These are phyloP conservation scores for Hemiprocne comata DNA, from an alignment of 2,113 vertebrate species.

Conservation along the genomic window DNA sequence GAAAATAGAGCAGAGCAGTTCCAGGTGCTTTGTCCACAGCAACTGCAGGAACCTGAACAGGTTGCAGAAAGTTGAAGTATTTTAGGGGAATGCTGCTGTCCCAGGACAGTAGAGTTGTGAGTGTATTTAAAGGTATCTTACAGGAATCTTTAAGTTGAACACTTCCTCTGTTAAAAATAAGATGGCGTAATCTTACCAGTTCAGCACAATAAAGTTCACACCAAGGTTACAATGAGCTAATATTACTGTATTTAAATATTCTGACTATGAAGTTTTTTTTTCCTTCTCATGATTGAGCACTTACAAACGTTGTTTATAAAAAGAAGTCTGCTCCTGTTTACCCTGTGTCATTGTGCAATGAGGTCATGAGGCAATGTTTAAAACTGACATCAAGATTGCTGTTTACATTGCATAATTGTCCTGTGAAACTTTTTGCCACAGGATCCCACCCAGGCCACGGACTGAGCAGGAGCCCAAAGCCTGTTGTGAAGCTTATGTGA, in stretches of 20 bases:
- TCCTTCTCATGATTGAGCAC: slow-evolving; percentile 11
- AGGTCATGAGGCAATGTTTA: not conserved
- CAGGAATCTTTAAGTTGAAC: not conserved
- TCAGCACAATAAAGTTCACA: not conserved
- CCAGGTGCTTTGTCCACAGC: not conserved
- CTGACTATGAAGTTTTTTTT: not conserved
- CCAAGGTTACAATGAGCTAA: not conserved
- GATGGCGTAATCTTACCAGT: not conserved
- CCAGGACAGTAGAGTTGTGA: not conserved
- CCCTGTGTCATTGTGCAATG: not conserved
- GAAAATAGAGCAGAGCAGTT: not conserved
- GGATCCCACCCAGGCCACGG: not conserved
- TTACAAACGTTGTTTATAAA: not conserved
- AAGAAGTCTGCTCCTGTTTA: not conserved
- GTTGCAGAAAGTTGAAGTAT: not conserved
- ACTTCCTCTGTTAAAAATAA: not conserved
- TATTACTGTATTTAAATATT: slow-evolving; percentile 24
- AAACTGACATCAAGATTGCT: not conserved
- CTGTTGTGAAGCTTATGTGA: not conserved
- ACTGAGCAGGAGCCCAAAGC: not conserved
- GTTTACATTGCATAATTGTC: not conserved
- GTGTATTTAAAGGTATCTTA: not conserved
- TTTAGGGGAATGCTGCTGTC: not conserved
- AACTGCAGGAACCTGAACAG: not conserved
- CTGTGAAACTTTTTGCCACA: not conserved